Conservation (phyloP, 2,797 vertebrate genomes). For the Protonibea diacanthus region DNA sequence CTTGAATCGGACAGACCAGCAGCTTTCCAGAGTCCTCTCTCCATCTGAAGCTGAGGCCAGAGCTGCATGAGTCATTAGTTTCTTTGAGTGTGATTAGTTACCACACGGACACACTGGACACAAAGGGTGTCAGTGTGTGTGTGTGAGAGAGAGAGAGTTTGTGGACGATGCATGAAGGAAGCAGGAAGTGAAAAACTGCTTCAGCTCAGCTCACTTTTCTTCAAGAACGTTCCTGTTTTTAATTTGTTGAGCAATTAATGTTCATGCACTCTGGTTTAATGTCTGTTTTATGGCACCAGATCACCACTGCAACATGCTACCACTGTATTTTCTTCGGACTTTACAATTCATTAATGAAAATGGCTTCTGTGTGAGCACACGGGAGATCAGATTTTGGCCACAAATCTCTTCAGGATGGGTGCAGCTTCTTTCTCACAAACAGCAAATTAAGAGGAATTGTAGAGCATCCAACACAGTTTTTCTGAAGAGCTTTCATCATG, state of each 20-base stretch:
- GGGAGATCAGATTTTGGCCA: constrained; percentile 9
- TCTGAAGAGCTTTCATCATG: constrained; percentile 49
- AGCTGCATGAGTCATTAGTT: constrained; percentile 77
- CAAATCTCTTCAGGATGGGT: constrained; percentile 7
- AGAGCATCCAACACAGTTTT: constrained; percentile 12
- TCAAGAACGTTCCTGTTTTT: constrained; percentile 28
- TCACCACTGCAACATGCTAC: constrained; percentile 9
- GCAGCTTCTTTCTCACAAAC: constrained; percentile 9
- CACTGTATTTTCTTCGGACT: constrained; percentile 4
- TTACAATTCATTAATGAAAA: constrained; percentile 32
- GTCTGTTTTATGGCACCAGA: constrained; percentile 24
- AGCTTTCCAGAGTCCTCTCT: constrained; percentile 59
- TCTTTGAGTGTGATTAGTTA: constrained; percentile 76
- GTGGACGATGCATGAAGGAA: constrained; percentile 19
- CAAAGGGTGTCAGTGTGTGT: constrained; percentile 54
- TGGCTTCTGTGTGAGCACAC: constrained; percentile 6
- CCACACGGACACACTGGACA: constrained; percentile 50
- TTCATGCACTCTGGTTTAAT: constrained; percentile 27
- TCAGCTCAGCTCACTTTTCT: constrained; percentile 35
- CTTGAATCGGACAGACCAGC: constrained; percentile 56
- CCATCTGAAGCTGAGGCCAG: constrained; percentile 54
- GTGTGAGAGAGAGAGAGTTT: constrained; percentile 3
- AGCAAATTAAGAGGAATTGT: constrained; percentile 46
- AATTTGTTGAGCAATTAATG: constrained; percentile 44
- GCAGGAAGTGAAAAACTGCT: constrained; percentile 52